Evolutionary conservation across 2,797 vertebrate species (phyloP).

Genomic region (Hybognathus amarus): DNA sequence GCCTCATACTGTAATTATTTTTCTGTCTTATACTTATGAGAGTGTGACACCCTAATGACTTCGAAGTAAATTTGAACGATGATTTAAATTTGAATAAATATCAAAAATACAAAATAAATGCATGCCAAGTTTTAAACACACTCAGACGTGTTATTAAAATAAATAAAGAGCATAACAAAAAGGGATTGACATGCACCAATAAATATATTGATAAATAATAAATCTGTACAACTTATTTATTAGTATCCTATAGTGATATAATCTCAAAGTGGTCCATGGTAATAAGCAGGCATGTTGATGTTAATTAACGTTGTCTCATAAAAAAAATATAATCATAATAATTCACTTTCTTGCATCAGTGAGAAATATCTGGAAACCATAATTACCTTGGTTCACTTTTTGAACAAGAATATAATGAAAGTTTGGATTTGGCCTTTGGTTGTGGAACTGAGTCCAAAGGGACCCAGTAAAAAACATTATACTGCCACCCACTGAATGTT

Average conservation of each 20-base stretch:
- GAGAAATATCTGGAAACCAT: conserved; percentile 13
- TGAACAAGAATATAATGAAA: neutral
- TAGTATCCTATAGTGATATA: neutral
- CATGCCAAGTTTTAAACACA: neutral
- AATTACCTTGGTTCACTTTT: neutral
- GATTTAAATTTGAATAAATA: neutral
- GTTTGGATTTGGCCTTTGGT: conserved; percentile 23
- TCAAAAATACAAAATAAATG: neutral
- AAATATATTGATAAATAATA: neutral
- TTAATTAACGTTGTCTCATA: conserved; percentile 14
- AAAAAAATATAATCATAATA: too few relatives aligned
- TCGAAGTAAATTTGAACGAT: neutral
- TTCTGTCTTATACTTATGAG: neutral
- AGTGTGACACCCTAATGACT: neutral
- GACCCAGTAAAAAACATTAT: conserved; percentile 1
- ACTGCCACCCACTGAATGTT: neutral
- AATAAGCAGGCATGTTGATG: conserved; percentile 1
- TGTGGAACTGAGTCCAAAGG: conserved; percentile 26
- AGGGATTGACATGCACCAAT: neutral
- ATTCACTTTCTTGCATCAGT: conserved; percentile 21
- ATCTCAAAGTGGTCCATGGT: neutral
- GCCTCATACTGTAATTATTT: neutral
- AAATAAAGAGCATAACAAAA: neutral
- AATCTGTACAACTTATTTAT: neutral
- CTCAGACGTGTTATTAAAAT: neutral